A percentile compares a stretch with the other conserved stretches of the same genome.
phyloP scores from a whole-genome alignment of 2,113 vertebrate species.

The Ameiurus melas region DNA sequence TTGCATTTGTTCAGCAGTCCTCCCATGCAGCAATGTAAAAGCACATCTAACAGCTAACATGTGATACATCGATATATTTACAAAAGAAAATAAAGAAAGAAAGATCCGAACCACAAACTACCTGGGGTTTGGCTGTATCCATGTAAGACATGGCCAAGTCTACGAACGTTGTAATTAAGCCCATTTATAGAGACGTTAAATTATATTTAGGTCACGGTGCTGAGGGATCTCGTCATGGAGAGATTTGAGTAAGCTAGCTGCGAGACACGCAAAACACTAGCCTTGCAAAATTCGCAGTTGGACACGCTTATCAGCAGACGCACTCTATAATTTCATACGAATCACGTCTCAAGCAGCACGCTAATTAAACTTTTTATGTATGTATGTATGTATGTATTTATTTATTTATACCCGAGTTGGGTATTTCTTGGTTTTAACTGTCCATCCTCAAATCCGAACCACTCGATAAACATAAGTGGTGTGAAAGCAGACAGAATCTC shows the following conservation, averaged over 20 bases:
- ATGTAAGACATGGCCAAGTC: slow-evolving; percentile 37
- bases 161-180: slow-evolving; percentile 51
- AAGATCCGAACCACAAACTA: slow-evolving; percentile 46
- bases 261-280: slow-evolving; percentile 45
- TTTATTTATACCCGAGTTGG: slow-evolving; percentile 22
- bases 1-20: not conserved
- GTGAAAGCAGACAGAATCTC: not conserved
- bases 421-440: not conserved
- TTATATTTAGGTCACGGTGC: slow-evolving; percentile 47
- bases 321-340: slow-evolving; percentile 51
- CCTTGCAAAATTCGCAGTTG: slow-evolving; percentile 38
- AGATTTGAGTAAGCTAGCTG: slow-evolving; percentile 27
- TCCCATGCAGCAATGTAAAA: slow-evolving; percentile 33
- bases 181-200: slow-evolving; percentile 48
- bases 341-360: slow-evolving; percentile 38
- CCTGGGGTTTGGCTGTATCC: slow-evolving; percentile 30
- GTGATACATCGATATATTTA: slow-evolving; percentile 50
- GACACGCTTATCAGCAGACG: slow-evolving; percentile 24
- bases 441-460: not conserved
- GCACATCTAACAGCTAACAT: slow-evolving; percentile 30
- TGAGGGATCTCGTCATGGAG: slow-evolving; percentile 38
- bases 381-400: too few relatives aligned
- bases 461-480: not conserved
- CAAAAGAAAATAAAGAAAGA: not conserved
- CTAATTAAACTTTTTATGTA: slow-evolving; percentile 32